phyloP scores from a whole-genome alignment of 2,113 vertebrate genomes.

The Pterocles gutturalis region DNA sequence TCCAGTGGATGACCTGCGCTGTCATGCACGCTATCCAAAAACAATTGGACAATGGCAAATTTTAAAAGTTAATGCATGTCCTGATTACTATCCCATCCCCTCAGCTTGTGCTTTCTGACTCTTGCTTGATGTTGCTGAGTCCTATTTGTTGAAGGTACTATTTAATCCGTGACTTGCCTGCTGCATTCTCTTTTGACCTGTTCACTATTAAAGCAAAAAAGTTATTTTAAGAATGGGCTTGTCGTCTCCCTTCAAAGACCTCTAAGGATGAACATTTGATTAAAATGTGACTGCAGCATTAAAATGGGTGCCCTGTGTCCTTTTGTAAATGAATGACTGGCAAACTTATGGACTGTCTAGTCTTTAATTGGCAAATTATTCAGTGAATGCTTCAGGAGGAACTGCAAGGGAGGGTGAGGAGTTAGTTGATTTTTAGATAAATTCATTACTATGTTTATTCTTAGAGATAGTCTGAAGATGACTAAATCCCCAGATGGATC shows the following conservation, averaged over 20 bases:
- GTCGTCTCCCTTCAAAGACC: background rate
- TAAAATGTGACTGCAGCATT: constrained; percentile 52
- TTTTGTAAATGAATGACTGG: constrained; percentile 1
- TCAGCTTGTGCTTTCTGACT: constrained; percentile 39
- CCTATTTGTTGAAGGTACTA: background rate
- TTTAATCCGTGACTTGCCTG: constrained; percentile 32
- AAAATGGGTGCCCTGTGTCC: constrained; percentile 30
- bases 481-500: background rate
- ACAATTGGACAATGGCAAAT: constrained; percentile 43
- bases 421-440: background rate
- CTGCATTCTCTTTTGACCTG: background rate
- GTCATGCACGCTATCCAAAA: constrained; percentile 39
- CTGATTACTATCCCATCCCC: background rate
- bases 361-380: constrained; percentile 14
- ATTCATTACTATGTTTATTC: background rate
- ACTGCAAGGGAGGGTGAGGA: background rate
- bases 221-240: constrained; percentile 22
- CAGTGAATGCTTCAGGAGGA: background rate
- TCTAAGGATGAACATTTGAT: constrained; percentile 29
- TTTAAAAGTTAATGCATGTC: constrained; percentile 49
- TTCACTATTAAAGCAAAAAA: constrained; percentile 28
- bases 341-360: background rate
- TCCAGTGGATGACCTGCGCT: constrained; percentile 41
- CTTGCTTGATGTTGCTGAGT: background rate
- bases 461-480: background rate